These are phyloP conservation scores for Rhagologus leucostigma DNA, from an alignment of 2,113 vertebrate species.

Conservation along the genomic window DNA sequence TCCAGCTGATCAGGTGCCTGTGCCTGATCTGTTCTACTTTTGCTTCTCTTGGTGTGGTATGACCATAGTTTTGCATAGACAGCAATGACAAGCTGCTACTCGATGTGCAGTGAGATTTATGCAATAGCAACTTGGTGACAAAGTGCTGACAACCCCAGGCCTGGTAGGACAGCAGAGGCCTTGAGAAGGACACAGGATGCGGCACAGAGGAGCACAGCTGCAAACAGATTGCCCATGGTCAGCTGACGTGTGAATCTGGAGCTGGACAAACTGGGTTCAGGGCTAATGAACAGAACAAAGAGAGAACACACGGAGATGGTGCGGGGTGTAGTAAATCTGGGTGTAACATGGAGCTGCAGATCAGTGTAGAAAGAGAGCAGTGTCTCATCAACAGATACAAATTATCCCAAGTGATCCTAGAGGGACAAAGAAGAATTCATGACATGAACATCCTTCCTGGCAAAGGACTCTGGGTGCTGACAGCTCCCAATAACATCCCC, in stretches of 20 bases:
- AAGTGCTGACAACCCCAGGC: not conserved
- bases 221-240: not conserved
- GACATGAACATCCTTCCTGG: not conserved
- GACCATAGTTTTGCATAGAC: rapidly evolving
- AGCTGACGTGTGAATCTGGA: not conserved
- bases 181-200: not conserved
- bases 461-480: not conserved
- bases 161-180: not conserved
- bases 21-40: not conserved
- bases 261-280: not conserved
- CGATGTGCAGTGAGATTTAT: no score
- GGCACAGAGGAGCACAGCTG: not conserved
- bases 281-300: not conserved
- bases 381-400: not conserved
- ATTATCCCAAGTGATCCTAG: not conserved
- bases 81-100: not conserved
- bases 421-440: not conserved
- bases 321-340: not conserved
- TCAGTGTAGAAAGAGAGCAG: not conserved
- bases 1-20: not conserved
- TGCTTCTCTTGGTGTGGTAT: not conserved
- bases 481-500: not conserved
- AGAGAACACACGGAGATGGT: not conserved
- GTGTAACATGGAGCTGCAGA: not conserved
- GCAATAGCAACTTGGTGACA: not conserved